phyloP scores from a whole-genome alignment of 2,113 vertebrate species.

The Melanostigma gelatinosum region DNA sequence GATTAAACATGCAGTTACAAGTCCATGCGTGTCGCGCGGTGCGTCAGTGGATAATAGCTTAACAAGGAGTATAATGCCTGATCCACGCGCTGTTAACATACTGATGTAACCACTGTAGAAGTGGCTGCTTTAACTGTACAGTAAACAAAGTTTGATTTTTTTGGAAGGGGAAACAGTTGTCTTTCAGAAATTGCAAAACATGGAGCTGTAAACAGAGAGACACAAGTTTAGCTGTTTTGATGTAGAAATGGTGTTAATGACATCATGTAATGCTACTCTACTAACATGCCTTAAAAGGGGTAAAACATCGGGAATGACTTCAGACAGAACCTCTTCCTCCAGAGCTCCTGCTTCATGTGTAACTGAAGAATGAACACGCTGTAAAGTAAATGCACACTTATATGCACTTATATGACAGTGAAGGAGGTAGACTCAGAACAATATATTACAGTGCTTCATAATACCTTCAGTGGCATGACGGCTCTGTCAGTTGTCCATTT shows the following conservation, averaged over 20 bases:
- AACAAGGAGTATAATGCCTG: constrained; percentile 63
- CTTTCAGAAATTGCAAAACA: background rate
- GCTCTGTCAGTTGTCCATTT: constrained; percentile 43
- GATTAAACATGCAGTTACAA: constrained; percentile 72
- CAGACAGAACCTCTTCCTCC: constrained; percentile 40
- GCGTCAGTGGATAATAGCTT: constrained; percentile 56
- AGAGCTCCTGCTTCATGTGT: constrained; percentile 11
- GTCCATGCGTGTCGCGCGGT: constrained; percentile 33
- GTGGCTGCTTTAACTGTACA: background rate
- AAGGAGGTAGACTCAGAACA: constrained; percentile 46
- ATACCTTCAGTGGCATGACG: constrained; percentile 27
- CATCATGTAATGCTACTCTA: background rate
- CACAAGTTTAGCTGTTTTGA: background rate
- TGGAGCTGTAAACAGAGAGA: background rate
- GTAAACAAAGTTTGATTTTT: constrained; percentile 24
- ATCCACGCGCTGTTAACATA: constrained; percentile 49
- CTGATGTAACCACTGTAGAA: constrained; percentile 21
- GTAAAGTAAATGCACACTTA: constrained; percentile 43
- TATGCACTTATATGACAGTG: constrained; percentile 55
- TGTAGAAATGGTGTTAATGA: background rate
- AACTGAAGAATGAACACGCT: constrained; percentile 16
- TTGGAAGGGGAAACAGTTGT: background rate
- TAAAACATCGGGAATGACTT: constrained; percentile 25
- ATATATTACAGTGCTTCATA: constrained; percentile 49
- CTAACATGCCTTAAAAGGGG: background rate